These are phyloP conservation scores for Sminthurinus signatus DNA, from an alignment of 1,140 invertebrate genomes.

Conservation along the genomic window DNA sequence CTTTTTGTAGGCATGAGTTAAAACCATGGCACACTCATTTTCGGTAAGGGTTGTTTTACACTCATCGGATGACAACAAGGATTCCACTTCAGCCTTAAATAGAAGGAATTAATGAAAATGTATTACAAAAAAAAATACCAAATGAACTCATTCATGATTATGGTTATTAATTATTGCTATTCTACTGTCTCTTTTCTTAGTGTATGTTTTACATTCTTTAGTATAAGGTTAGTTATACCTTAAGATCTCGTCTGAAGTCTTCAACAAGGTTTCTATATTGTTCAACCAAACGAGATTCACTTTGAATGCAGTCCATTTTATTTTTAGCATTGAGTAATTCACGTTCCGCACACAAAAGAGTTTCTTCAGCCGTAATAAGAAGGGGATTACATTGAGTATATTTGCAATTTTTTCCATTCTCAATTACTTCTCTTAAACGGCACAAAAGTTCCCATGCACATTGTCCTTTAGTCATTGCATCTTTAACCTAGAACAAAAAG, in stretches of 20 bases:
- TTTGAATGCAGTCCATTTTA: constrained; percentile 38
- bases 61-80: constrained; percentile 23
- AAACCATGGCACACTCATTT: constrained; percentile 34
- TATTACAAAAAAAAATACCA: not conserved
- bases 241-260: constrained; percentile 38
- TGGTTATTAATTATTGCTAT: not conserved
- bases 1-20: constrained; percentile 41
- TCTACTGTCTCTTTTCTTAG: not conserved
- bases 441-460: constrained; percentile 38
- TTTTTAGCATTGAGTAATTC: constrained; percentile 34
- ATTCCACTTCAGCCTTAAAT: constrained; percentile 36
- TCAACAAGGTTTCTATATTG: constrained; percentile 37
- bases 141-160: too few species aligned
- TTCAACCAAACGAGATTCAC: constrained; percentile 36
- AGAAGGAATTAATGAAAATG: not conserved
- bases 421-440: constrained; percentile 37
- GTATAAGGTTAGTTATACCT: constrained; percentile 20
- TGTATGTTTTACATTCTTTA: not conserved
- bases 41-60: constrained; percentile 31
- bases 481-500: constrained; percentile 25
- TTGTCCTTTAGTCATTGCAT: constrained; percentile 33
- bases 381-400: constrained; percentile 39
- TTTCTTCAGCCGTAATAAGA: constrained; percentile 38
- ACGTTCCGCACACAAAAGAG: constrained; percentile 32
- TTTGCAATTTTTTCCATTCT: constrained; percentile 38